A percentile compares a stretch with the other conserved stretches of the same genome.
phyloP scores from a whole-genome alignment of 1,140 invertebrate genomes.

The Cydia fagiglandana region DNA sequence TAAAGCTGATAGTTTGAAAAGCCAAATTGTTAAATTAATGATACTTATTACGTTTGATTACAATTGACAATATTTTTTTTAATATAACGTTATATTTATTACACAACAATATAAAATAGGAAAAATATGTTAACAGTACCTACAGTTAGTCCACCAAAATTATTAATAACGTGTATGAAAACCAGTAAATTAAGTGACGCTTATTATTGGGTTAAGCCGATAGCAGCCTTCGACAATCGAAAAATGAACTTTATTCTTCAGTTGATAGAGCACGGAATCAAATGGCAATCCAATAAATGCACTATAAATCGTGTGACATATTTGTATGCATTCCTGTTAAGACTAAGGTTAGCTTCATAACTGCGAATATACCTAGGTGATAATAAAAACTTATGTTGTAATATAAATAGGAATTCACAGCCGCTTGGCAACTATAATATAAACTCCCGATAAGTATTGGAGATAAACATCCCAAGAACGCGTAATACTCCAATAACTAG shows the following conservation, averaged over 20 bases:
- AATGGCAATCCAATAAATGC: background rate
- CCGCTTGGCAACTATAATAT: background rate
- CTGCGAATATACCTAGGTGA: background rate
- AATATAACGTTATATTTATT: background rate
- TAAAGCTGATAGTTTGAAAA: no score
- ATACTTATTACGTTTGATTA: no score
- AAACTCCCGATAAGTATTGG: background rate
- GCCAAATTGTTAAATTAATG: no score
- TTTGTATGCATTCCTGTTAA: background rate
- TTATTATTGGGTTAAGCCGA: slow-evolving; percentile 15
- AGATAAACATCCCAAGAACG: background rate
- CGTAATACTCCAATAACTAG: no score
- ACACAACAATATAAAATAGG: background rate
- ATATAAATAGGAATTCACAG: background rate
- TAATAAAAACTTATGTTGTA: background rate
- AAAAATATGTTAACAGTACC: background rate
- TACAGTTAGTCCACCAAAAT: background rate
- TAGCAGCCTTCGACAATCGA: slow-evolving; percentile 1
- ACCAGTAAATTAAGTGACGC: slow-evolving; percentile 26
- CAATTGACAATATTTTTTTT: no score
- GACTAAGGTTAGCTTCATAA: background rate
- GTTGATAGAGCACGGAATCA: background rate
- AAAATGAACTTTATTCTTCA: slow-evolving; percentile 18
- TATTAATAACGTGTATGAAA: background rate
- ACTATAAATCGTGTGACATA: background rate